Conservation (phyloP, 2,888 invertebrate genomes). For the Archips xylosteana region DNA sequence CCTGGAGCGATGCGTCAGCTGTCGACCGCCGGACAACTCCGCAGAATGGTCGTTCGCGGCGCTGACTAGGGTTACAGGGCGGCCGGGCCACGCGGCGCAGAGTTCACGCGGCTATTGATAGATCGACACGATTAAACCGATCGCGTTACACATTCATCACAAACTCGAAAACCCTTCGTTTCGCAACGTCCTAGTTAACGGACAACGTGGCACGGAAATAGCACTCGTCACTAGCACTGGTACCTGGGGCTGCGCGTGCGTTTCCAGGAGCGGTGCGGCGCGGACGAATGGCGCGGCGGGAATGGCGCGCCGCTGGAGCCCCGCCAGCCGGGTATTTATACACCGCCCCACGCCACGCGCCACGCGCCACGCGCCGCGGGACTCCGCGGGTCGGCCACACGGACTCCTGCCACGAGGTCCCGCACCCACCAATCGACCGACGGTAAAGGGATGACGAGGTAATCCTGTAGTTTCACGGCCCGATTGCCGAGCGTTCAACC, state of each 20-base stretch:
- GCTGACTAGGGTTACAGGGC: neutral
- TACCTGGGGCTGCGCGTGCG: neutral
- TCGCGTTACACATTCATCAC: constrained; percentile 6
- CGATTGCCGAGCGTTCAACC: constrained; percentile 59
- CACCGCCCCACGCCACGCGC: constrained; percentile 10
- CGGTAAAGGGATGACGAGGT: neutral
- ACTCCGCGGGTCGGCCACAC: neutral
- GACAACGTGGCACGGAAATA: neutral
- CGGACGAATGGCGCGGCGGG: constrained; percentile 36
- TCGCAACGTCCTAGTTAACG: neutral
- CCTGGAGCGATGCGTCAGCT: constrained; percentile 17
- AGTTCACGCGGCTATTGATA: constrained; percentile 27
- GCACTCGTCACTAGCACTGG: constrained; percentile 4
- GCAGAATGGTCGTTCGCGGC: neutral
- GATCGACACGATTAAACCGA: constrained; percentile 12
- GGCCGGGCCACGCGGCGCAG: constrained; percentile 1
- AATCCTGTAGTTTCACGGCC: constrained; percentile 43
- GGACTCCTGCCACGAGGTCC: neutral
- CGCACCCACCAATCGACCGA: neutral
- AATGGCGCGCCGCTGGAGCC: constrained; percentile 45
- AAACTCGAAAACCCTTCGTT: constrained; percentile 1
- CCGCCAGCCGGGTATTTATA: constrained; percentile 29
- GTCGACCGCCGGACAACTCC: constrained; percentile 6
- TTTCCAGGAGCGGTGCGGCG: constrained; percentile 3
- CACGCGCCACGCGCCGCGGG: neutral